Base-by-base conservation (phyloP, 2,797 vertebrate species). In the Bucorvus abyssinicus region DNA sequence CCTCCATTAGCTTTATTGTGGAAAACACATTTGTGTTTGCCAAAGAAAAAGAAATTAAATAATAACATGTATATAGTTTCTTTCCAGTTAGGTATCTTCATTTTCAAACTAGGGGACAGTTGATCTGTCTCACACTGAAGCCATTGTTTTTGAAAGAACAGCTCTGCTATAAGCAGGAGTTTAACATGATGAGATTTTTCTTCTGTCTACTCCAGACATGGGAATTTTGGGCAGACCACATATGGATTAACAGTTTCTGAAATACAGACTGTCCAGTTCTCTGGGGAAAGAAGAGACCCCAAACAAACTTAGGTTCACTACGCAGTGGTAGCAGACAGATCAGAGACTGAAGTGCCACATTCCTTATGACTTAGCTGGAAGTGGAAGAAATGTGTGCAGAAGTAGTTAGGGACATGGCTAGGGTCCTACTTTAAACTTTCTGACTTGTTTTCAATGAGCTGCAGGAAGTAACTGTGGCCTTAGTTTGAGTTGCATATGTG, bases 321-420 rank as follows among this genome's bases (percentile, higher is more conserved):
- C 2, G 0, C 1, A 2, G 34, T 56, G 29, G 42, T 36, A 45
- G 38, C 40, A 53, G 22, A 3, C 29, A 14, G 10, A 24, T 57
- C 24, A n/a, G 55, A 74, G 38, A 12, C 49, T 52, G 44, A 45
- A 52, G 18, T 24, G 18, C 9, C 14, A 4, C 12, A 9, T 38
- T 82, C 32, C 42, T n/a, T 44, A 56, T 32, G 12, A n/a, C 53
- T 47, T 61, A 38, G 24, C 21, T 83, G 32, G 40, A 68, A 63
- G 29, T 32, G 22, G 44, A 74, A 56, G 65, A 59, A 74, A 15
- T 7, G 38, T 40, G 38, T 44, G 23, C 5, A 45, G 60, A 36
- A 30, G 29, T 57, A 40, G 9, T 12, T 53, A 69, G 30, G 16
- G 57, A 29, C 13, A 2, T 23, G 38, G 22, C 30, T 59, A 49